A percentile compares a stretch with the other conserved stretches of the same genome.
Evolutionary conservation across 2,888 invertebrate genomes (phyloP).

Genomic region (Chrysolina haemoptera): DNA sequence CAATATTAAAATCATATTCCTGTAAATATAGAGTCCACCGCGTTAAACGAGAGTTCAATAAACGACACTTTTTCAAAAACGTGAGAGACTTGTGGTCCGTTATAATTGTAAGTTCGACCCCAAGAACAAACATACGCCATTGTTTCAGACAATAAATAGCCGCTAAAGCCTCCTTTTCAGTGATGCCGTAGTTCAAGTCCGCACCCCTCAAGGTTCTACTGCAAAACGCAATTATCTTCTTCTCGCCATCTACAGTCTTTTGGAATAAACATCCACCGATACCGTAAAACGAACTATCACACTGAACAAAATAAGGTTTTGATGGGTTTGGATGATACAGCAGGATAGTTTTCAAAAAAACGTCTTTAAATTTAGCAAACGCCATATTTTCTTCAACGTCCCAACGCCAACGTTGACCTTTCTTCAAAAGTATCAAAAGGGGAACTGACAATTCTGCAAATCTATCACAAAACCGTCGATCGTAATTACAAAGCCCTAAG

Average conservation of each 20-base stretch:
- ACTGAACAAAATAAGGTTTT: constrained; percentile 13
- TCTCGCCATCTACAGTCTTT: not conserved
- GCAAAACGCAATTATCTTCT: constrained; percentile 36
- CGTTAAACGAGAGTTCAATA: constrained; percentile 34
- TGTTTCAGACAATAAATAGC: constrained; percentile 29
- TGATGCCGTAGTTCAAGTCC: constrained; percentile 23
- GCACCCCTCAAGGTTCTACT: constrained; percentile 36
- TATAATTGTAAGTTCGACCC: constrained; percentile 27
- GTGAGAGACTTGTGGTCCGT: constrained; percentile 43
- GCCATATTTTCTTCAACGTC: constrained; percentile 24
- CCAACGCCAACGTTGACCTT: constrained; percentile 36
- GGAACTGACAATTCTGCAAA: constrained; percentile 16
- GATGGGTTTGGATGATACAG: too few species aligned
- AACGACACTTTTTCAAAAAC: constrained; percentile 31
- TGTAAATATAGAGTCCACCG: constrained; percentile 42
- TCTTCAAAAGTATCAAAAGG: constrained; percentile 29
- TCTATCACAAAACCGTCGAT: constrained; percentile 18
- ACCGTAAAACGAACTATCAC: constrained; percentile 15
- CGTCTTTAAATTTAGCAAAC: constrained; percentile 31
- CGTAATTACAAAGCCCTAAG: constrained; percentile 16
- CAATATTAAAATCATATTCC: constrained; percentile 34
- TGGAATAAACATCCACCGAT: constrained; percentile 31
- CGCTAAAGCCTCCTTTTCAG: constrained; percentile 40
- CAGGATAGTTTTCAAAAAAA: constrained; percentile 14
- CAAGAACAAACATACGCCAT: constrained; percentile 40